These are phyloP conservation scores for Scaptomyza flava DNA, from an alignment of 2,888 invertebrate species.

Conservation along the genomic window DNA sequence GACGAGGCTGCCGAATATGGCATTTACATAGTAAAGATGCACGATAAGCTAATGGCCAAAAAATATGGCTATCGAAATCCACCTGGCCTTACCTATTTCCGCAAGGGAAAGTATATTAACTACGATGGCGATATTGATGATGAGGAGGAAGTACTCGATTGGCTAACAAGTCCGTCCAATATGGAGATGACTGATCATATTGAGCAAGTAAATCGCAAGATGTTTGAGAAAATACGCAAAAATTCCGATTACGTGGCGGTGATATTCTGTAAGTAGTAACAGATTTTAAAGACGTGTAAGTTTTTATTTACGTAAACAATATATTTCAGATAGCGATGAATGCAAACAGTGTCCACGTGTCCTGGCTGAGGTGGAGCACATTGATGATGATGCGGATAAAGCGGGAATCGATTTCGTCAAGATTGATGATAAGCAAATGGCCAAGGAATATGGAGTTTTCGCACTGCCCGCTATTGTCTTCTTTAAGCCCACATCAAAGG, in stretches of 20 bases:
- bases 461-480: conserved; percentile 95
- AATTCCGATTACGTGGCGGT: conserved; percentile 95
- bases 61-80: conserved; percentile 95
- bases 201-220: conserved; percentile 95
- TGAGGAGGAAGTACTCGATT: conserved; percentile 93
- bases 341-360: conserved; percentile 97
- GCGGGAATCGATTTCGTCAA: conserved; percentile 97
- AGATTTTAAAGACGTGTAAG: background rate
- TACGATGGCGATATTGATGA: conserved; percentile 97
- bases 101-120: conserved; percentile 94
- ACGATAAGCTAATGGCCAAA: conserved; percentile 95
- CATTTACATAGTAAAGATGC: conserved; percentile 94
- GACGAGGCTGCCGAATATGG: conserved; percentile 96
- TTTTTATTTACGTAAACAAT: background rate
- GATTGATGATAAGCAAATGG: conserved; percentile 94
- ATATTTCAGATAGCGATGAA: conserved; percentile 92
- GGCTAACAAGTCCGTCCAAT: conserved; percentile 96
- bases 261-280: conserved; percentile 92
- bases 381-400: conserved; percentile 96
- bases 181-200: conserved; percentile 97
- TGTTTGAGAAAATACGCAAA: conserved; percentile 96
- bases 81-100: conserved; percentile 95
- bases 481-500: conserved; percentile 94
- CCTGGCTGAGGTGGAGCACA: conserved; percentile 94
- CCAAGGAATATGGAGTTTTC: conserved; percentile 94